Evolutionary conservation across 2,888 invertebrate genomes (phyloP).

Genomic region (Galerucella pusilla): DNA sequence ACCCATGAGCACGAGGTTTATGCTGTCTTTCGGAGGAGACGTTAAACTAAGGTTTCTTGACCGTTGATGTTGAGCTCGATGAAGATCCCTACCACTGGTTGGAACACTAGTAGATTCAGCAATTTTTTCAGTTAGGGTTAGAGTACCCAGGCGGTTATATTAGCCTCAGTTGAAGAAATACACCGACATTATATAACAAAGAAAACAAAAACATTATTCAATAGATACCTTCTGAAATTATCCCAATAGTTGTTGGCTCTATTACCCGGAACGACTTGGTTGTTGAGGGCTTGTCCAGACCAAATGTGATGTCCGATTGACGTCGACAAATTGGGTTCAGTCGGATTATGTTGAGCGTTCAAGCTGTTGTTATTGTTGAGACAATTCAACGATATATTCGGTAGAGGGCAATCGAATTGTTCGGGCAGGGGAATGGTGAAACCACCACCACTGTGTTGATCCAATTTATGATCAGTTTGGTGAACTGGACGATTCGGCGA

Average conservation of each 20-base stretch:
- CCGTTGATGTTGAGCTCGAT: no score
- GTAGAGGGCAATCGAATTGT: conserved; percentile 57
- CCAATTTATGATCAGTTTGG: conserved; percentile 38
- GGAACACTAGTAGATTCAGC: no score
- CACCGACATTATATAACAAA: not conserved
- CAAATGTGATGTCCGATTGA: conserved; percentile 61
- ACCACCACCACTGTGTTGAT: conserved; percentile 59
- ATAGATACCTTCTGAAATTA: conserved; percentile 86
- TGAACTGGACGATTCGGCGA: conserved; percentile 36
- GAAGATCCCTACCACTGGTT: no score
- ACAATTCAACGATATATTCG: conserved; percentile 56
- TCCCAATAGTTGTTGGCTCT: conserved; percentile 95
- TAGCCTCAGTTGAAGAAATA: no score
- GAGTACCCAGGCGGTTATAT: no score
- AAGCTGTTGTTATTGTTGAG: conserved; percentile 53
- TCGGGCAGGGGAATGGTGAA: conserved; percentile 62
- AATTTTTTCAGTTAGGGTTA: no score
- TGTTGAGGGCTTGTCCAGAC: conserved; percentile 76
- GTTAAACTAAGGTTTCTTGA: no score
- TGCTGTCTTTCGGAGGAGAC: no score
- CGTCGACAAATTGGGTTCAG: conserved; percentile 49
- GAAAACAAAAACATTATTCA: not conserved
- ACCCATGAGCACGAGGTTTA: no score
- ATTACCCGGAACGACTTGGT: conserved; percentile 91
- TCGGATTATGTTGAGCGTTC: conserved; percentile 57